Percentiles rank a stretch among this genome's conserved stretches.
Evolutionary conservation across 2,113 vertebrate species (phyloP).

Genomic region (Mandrillus leucophaeus): DNA sequence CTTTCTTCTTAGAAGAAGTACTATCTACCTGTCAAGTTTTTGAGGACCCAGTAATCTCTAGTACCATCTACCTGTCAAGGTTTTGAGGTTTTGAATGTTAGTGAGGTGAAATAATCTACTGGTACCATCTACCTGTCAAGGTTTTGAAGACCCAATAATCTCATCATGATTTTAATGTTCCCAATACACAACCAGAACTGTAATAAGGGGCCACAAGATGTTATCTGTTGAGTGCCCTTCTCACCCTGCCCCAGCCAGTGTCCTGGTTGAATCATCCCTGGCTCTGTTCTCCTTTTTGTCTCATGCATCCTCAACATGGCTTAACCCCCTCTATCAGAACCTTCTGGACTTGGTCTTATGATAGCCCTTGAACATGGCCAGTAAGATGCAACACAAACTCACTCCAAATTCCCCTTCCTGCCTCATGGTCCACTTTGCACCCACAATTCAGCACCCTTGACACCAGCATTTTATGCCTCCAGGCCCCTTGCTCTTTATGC

Average conservation of each 20-base stretch:
- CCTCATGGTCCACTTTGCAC: background rate
- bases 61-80: no score
- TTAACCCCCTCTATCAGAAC: no score
- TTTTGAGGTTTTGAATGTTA: no score
- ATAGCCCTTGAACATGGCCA: background rate
- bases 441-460: rapidly evolving
- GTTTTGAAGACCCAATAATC: background rate
- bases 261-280: background rate
- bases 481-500: background rate
- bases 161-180: background rate
- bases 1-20: background rate
- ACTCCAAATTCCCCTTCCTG: background rate
- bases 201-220: background rate
- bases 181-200: background rate
- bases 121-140: background rate
- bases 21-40: background rate
- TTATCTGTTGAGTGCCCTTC: rapidly evolving
- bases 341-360: background rate
- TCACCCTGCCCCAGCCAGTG: background rate
- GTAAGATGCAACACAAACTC: background rate
- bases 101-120: no score
- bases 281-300: background rate
- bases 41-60: background rate
- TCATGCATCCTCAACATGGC: background rate
- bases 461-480: rapidly evolving